These are phyloP conservation scores for Takifugu bimaculatus DNA, from an alignment of 2,113 vertebrate genomes.

Conservation along the genomic window DNA sequence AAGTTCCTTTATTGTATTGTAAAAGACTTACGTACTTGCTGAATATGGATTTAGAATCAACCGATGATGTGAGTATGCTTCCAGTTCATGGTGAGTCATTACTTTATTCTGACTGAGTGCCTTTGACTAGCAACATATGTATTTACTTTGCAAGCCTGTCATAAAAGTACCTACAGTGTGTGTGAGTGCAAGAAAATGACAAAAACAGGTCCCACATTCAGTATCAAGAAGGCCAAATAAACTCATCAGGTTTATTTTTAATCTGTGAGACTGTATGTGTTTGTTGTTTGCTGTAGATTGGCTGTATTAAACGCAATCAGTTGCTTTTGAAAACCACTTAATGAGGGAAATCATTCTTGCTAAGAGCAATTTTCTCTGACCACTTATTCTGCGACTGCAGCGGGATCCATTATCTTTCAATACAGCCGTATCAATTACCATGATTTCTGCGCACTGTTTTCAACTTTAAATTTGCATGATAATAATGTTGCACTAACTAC, in stretches of 20 bases:
- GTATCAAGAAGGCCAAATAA: conserved; percentile 51
- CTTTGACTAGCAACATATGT: conserved; percentile 46
- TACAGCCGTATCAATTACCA: too few species aligned
- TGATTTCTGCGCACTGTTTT: too few species aligned
- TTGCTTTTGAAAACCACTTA: background rate
- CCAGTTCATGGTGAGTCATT: conserved; percentile 34
- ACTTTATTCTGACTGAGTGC: conserved; percentile 61
- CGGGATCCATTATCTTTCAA: background rate
- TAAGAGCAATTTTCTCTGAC: conserved; percentile 6
- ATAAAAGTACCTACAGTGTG: conserved; percentile 25
- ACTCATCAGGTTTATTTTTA: conserved; percentile 33
- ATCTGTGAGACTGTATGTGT: conserved; percentile 41
- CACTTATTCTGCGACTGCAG: background rate
- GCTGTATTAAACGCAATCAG: too few species aligned
- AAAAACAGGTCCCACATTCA: conserved; percentile 9
- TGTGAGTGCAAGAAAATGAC: conserved; percentile 5
- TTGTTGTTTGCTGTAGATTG: conserved; percentile 17
- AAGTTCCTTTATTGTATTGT: conserved; percentile 12
- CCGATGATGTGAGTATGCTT: conserved; percentile 20
- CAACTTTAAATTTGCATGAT: too few species aligned
- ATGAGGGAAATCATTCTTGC: conserved; percentile 6
- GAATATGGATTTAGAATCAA: conserved; percentile 31
- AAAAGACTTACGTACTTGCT: background rate
- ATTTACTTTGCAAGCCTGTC: conserved; percentile 32
- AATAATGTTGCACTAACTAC: too few species aligned